Conservation (phyloP, 1,140 invertebrate genomes). For the Orius insidiosus region DNA sequence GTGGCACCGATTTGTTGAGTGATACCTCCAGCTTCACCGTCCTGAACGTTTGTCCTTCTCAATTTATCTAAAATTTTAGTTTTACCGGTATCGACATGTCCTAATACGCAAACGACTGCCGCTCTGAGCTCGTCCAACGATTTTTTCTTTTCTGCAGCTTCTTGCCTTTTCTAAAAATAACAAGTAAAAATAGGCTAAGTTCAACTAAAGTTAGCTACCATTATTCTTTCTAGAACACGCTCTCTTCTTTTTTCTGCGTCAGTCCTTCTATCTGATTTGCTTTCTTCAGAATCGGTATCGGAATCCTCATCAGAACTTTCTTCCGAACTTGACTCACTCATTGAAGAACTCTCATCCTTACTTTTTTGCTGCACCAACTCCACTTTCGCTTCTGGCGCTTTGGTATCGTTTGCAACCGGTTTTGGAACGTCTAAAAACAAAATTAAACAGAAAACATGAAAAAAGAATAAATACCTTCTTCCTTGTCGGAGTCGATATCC, state of each 20-base stretch:
- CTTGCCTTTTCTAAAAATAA: conserved; percentile 47
- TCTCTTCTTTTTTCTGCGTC: conserved; percentile 47
- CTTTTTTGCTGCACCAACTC: background rate
- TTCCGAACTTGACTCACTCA: conserved; percentile 1
- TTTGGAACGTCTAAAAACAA: background rate
- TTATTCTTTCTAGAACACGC: conserved; percentile 45
- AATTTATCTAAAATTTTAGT: conserved; percentile 48
- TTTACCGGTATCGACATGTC: conserved; percentile 59
- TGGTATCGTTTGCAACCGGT: background rate
- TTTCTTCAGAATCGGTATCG: conserved; percentile 17
- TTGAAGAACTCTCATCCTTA: conserved; percentile 5
- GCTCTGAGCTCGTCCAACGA: conserved; percentile 57
- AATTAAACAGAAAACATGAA: no score
- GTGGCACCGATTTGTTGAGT: conserved; percentile 57
- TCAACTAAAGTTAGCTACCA: conserved; percentile 34
- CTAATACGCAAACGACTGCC: conserved; percentile 55
- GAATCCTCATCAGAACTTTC: conserved; percentile 2
- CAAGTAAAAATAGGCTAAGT: conserved; percentile 10
- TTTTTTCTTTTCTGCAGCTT: conserved; percentile 68
- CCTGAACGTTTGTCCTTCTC: conserved; percentile 37
- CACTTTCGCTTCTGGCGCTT: background rate
- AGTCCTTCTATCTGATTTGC: conserved; percentile 27
- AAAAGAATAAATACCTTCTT: conserved; percentile 14
- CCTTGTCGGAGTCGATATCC: conserved; percentile 37
- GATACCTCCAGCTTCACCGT: conserved; percentile 49